phyloP scores from a whole-genome alignment of 1,140 invertebrate genomes.

The Procambarus virginalis region DNA sequence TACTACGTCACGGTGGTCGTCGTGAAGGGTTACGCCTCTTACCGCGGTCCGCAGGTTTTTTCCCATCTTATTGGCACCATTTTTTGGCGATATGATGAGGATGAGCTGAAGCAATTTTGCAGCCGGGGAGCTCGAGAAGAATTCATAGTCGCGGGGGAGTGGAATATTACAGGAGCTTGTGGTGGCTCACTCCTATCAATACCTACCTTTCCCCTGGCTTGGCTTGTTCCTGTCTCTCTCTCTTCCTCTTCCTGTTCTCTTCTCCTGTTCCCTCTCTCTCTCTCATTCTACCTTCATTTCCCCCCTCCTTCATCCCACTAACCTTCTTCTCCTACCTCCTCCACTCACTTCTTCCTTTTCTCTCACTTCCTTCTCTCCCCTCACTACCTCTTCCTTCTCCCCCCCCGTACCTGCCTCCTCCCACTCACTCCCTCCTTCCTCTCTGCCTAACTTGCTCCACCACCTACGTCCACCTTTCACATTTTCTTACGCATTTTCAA shows the following conservation, averaged over 20 bases:
- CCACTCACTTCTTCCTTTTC: not conserved
- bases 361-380: not conserved
- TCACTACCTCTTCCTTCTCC: not conserved
- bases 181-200: not conserved
- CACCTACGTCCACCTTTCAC: too few relatives aligned
- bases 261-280: not conserved
- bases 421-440: too few relatives aligned
- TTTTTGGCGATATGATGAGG: not conserved
- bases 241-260: too few relatives aligned
- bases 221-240: not conserved
- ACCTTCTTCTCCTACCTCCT: not conserved
- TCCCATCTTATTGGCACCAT: not conserved
- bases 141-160: not conserved
- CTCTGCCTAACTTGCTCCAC: too few relatives aligned
- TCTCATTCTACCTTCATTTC: too few relatives aligned
- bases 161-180: not conserved
- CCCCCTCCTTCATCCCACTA: not conserved
- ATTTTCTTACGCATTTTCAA: not conserved
- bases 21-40: not conserved
- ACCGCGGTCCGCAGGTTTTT: not conserved
- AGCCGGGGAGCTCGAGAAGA: not conserved
- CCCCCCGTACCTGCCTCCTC: not conserved
- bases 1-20: too few relatives aligned
- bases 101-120: not conserved
- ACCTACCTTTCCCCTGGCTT: not conserved